These are phyloP conservation scores for Pipra filicauda DNA, from an alignment of 2,113 vertebrate genomes.

Conservation along the genomic window DNA sequence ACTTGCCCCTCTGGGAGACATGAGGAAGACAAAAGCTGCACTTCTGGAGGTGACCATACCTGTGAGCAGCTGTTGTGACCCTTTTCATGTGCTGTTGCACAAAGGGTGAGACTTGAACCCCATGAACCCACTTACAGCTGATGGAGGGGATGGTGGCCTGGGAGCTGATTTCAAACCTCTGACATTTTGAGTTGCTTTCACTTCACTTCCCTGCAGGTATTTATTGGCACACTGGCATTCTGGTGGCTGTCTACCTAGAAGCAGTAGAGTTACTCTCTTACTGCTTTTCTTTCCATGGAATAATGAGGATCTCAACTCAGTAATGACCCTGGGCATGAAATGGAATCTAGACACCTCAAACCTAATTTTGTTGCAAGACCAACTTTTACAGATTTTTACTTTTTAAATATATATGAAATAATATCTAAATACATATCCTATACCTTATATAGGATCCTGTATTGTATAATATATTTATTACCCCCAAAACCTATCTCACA, in stretches of 20 bases:
- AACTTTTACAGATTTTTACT: background rate
- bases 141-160: background rate
- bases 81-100: background rate
- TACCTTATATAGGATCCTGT: background rate
- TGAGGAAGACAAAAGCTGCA: background rate
- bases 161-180: background rate
- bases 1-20: background rate
- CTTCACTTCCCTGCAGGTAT: background rate
- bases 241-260: background rate
- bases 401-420: background rate
- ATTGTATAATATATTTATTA: background rate
- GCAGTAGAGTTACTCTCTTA: background rate
- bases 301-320: background rate
- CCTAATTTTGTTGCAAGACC: background rate
- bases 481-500: background rate
- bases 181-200: background rate
- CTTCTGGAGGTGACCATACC: background rate
- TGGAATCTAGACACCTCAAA: background rate
- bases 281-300: background rate
- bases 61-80: background rate
- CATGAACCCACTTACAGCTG: background rate
- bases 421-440: background rate
- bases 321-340: background rate
- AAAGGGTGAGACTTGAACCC: background rate
- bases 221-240: background rate